phyloP scores from a whole-genome alignment of 2,113 vertebrate species.

The Megalops atlanticus region DNA sequence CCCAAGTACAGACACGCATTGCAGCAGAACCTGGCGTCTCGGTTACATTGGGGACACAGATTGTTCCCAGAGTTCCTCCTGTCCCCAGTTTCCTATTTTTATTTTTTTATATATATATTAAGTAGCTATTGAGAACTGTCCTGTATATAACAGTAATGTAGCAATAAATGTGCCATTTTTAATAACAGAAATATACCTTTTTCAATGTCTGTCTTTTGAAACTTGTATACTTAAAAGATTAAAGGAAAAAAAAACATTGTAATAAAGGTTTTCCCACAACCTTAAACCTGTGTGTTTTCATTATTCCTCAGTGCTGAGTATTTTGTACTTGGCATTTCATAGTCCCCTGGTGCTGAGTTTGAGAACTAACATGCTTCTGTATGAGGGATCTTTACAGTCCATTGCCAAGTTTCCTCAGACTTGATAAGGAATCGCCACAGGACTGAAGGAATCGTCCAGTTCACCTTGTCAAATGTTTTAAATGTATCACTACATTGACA shows the following conservation, averaged over 20 bases:
- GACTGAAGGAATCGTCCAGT: too few species aligned
- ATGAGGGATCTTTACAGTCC: too few species aligned
- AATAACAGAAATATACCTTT: slow-evolving; percentile 70
- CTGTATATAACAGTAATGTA: slow-evolving; percentile 93
- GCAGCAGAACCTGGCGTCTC: slow-evolving; percentile 57
- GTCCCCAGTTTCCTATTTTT: slow-evolving; percentile 66
- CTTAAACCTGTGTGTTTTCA: neutral
- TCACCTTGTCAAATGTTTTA: too few species aligned
- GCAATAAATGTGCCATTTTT: slow-evolving; percentile 95
- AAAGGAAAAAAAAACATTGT: slow-evolving; percentile 29
- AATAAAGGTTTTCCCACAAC: slow-evolving; percentile 36
- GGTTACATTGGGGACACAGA: slow-evolving; percentile 70
- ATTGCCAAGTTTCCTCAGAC: too few species aligned
- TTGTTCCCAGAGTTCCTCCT: slow-evolving; percentile 81
- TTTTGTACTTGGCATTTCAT: too few species aligned
- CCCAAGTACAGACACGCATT: slow-evolving; percentile 50
- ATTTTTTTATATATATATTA: slow-evolving; percentile 83
- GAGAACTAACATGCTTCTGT: too few species aligned
- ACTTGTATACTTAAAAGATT: slow-evolving; percentile 56
- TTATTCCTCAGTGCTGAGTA: too few species aligned
- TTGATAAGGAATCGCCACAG: too few species aligned
- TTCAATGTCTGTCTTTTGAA: slow-evolving; percentile 64
- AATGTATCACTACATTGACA: too few species aligned
- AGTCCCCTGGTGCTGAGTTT: too few species aligned
- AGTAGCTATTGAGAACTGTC: slow-evolving; percentile 86